phyloP scores from a whole-genome alignment of 2,113 vertebrate species.

The Haliaeetus leucogaster region DNA sequence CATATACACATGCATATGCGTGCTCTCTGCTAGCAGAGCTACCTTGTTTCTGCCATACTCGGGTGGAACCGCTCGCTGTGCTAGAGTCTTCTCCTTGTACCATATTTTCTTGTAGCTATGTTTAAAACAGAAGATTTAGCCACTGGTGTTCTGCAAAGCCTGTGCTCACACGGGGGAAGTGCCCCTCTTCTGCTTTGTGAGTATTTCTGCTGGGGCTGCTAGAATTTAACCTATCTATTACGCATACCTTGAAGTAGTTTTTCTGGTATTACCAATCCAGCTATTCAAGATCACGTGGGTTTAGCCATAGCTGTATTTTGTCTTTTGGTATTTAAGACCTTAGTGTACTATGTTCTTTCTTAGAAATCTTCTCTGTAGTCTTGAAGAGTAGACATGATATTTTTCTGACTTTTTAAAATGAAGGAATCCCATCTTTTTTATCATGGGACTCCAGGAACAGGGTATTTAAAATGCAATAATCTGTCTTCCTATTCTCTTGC shows the following conservation, averaged over 20 bases:
- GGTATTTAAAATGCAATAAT: background rate
- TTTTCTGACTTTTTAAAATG: background rate
- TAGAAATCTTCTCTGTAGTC: background rate
- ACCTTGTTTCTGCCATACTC: background rate
- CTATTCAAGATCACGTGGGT: background rate
- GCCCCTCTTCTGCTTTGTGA: background rate
- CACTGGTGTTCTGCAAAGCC: background rate
- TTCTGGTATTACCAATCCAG: background rate
- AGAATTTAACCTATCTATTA: background rate
- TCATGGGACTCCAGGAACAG: background rate
- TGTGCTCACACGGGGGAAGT: background rate
- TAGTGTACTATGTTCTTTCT: background rate
- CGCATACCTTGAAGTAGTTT: background rate
- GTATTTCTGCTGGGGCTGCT: background rate
- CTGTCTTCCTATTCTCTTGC: background rate
- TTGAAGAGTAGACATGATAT: background rate
- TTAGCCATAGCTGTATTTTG: background rate
- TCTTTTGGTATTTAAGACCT: background rate
- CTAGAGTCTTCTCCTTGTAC: background rate
- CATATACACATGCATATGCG: rapidly evolving
- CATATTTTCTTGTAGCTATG: background rate
- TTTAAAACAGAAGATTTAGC: background rate
- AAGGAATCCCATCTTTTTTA: background rate
- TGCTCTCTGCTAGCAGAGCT: background rate
- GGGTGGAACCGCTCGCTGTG: background rate